Base-by-base conservation (phyloP, 2,797 vertebrate genomes). In the Allobates femoralis region DNA sequence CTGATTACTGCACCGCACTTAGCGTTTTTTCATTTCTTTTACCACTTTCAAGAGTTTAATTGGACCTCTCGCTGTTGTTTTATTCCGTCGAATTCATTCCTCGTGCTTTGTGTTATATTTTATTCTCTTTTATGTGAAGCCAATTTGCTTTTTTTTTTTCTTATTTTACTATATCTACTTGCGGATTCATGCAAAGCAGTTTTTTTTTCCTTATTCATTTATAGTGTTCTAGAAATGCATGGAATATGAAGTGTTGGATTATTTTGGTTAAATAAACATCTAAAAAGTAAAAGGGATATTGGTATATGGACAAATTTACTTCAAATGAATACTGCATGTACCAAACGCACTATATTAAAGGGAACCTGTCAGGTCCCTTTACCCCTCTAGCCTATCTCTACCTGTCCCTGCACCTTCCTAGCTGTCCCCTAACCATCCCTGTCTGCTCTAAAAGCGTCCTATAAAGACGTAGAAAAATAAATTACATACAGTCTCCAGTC, bases 51-150 rank as follows among this genome's bases (percentile, higher is more conserved):
- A 46, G 69, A 85, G 12, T 80, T 88, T 88, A 88, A 88, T 85
- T 88, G 83, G 86, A 75, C 78, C 69, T 85, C 82, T 85, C 28
- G 74, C 86, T 85, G 83, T 80, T 88, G 69, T 85, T 88, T 85
- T 73, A 64, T 83, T 84, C 41, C 37, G 53, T 41, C 30, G 16
- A n/a, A 62, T 79, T 81, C 58, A 80, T 84, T 87, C 78, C 81
- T 28, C 55, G 62, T 73, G 79, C 81, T 81, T 85, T 62, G 74
- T 62, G 67, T 85, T 76, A 84, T 85, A 88, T 81, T 85, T 75
- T 80, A 88, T 88, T 88, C 83, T 67, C 77, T 81, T 88, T 84
- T 76, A 88, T 85, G 86, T 67, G 46, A 69, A 84, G 53, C 58
- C 78, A 87, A 84, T 84, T 84, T 80, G 76, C 8, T 51, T n/a